These are phyloP conservation scores for Habroteleia sp. DNA, from an alignment of 2,888 invertebrate genomes.

Conservation along the genomic window DNA sequence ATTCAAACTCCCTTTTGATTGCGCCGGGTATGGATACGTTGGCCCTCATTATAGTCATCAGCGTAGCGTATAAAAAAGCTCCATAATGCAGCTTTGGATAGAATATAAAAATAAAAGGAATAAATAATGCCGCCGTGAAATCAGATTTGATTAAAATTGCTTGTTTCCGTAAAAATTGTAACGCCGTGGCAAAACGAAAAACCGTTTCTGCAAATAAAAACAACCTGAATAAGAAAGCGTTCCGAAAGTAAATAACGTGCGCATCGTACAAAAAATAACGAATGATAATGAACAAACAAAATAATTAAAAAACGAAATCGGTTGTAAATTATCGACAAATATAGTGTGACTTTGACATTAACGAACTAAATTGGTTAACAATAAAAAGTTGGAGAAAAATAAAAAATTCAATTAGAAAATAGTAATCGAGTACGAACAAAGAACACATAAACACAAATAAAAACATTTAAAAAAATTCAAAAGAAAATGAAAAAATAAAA, in stretches of 20 bases:
- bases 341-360: too few relatives aligned
- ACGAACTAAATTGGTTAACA: too few relatives aligned
- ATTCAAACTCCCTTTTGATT: slow-evolving; percentile 49
- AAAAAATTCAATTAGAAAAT: too few relatives aligned
- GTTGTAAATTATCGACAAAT: too few relatives aligned
- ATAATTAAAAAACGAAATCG: slow-evolving; percentile 1
- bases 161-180: slow-evolving; percentile 45
- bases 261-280: background rate
- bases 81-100: slow-evolving; percentile 55
- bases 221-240: background rate
- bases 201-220: slow-evolving; percentile 6
- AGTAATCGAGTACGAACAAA: too few relatives aligned
- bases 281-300: background rate
- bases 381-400: too few relatives aligned
- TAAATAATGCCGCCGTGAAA: slow-evolving; percentile 55
- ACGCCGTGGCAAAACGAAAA: slow-evolving; percentile 5
- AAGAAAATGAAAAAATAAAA: too few relatives aligned
- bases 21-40: slow-evolving; percentile 53
- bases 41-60: slow-evolving; percentile 64
- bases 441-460: too few relatives aligned
- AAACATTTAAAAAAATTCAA: too few relatives aligned
- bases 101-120: slow-evolving; percentile 49
- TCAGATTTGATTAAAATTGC: slow-evolving; percentile 60
- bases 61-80: slow-evolving; percentile 65
- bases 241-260: background rate